Conservation (phyloP, 2,888 invertebrate genomes). For the Macrostomum cliftonense region DNA sequence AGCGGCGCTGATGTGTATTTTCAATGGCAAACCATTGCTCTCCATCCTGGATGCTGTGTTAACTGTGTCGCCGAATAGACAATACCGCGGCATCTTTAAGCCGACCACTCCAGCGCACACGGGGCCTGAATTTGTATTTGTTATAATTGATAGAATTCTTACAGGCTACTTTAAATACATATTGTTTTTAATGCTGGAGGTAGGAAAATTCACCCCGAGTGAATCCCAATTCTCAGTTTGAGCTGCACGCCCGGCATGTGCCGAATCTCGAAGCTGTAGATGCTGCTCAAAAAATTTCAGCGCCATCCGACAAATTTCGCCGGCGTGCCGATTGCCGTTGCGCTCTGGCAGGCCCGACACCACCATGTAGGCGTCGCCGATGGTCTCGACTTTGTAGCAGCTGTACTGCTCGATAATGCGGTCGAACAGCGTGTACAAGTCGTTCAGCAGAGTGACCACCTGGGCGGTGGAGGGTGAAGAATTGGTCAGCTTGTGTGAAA, state of each 20-base stretch:
- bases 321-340: conserved; percentile 29
- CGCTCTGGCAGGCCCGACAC: conserved; percentile 28
- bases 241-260: conserved; percentile 72
- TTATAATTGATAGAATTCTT: too few species aligned
- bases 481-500: too few species aligned
- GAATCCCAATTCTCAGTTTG: conserved; percentile 73
- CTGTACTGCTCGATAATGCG: conserved; percentile 12
- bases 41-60: conserved; percentile 39
- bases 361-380: conserved; percentile 29
- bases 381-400: conserved; percentile 13
- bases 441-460: conserved; percentile 12
- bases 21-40: conserved; percentile 57
- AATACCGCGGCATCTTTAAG: conserved; percentile 38
- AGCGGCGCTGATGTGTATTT: conserved; percentile 34
- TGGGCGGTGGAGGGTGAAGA: conserved; percentile 11
- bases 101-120: conserved; percentile 39
- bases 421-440: conserved; percentile 12
- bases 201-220: conserved; percentile 44
- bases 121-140: conserved; percentile 23
- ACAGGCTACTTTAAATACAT: too few species aligned
- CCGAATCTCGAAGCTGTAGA: conserved; percentile 55
- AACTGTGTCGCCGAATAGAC: conserved; percentile 38
- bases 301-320: conserved; percentile 31
- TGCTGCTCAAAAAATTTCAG: conserved; percentile 20
- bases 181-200: too few species aligned